phyloP scores from a whole-genome alignment of 1,140 invertebrate genomes.

The Lucilia sericata region DNA sequence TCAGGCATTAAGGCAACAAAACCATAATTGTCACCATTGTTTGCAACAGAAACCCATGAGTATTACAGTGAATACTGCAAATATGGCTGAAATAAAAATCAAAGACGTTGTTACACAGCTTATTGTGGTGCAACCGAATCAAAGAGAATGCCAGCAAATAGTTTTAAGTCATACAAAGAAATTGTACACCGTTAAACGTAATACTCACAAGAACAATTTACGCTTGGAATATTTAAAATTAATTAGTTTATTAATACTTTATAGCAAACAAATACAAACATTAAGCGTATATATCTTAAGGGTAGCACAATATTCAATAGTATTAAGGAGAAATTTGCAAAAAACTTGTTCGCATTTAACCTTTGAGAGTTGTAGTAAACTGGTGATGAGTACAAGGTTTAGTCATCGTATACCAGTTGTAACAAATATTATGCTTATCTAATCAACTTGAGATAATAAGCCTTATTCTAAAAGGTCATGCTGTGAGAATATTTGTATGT shows the following conservation, averaged over 20 bases:
- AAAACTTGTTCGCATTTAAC: neutral
- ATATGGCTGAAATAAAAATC: neutral
- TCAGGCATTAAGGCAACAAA: neutral
- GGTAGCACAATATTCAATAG: neutral
- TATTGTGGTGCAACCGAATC: neutral
- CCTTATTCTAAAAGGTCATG: slow-evolving; percentile 14
- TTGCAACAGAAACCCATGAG: slow-evolving; percentile 34
- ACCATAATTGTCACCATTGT: neutral
- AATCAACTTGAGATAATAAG: neutral
- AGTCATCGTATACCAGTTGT: neutral
- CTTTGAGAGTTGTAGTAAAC: neutral
- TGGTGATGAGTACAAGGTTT: neutral
- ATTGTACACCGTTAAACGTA: neutral
- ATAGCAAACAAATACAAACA: neutral
- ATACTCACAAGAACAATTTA: neutral
- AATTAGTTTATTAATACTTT: neutral
- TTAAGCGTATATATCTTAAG: neutral
- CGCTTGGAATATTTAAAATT: slow-evolving; percentile 3
- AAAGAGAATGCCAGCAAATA: neutral
- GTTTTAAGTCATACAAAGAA: neutral
- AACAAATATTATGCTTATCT: neutral
- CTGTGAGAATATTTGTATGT: slow-evolving; percentile 27
- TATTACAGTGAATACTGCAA: neutral
- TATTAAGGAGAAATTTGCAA: neutral
- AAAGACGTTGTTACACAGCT: neutral